Base-by-base conservation (phyloP, 2,113 vertebrate species). In the Ranitomeya imitator region DNA sequence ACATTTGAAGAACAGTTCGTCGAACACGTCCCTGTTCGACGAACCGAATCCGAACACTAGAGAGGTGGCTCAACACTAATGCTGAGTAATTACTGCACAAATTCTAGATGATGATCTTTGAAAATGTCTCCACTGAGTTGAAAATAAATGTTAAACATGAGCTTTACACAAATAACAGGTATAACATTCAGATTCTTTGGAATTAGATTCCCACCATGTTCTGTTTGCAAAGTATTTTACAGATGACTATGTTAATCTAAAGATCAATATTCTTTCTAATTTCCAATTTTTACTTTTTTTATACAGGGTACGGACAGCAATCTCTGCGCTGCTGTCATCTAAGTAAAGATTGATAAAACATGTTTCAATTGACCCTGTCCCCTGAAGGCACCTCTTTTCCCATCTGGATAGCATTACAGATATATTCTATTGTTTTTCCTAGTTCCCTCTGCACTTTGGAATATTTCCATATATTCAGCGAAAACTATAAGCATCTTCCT, bases 391-490 rank as follows among this genome's bases (percentile, higher is more conserved):
- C 69, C 67, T 83, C 67, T 74, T 82, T 65, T 83, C 80, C 71
- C 86, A 83, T 83, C 86, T 88, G 86, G 55, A 37, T 83, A 69
- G 19, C 57, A 83, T 82, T 88, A 77, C 57, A 19, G 59, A 74
- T 63, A 18, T 51, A 83, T 63, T 57, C 86, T 76, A 63, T 77
- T 88, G 79, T 77, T 83, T 76, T 83, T 83, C 57, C 37, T 19
- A 83, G 31, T 59, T 77, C 55, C 69, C 15, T 57, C n/a, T 52
- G 80, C n/a, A 76, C 61, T 54, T 77, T 88, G 79, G 57, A 88
- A 73, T 14, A 21, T 77, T 88, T 88, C 86, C 79, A 88, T 55
- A 77, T 61, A 88, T 52, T 88, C 69, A 74, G n/a, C 57, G 77
- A 88, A 83, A 52, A 51, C 52, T 61, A 73, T 81, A 76, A 52